Conservation (phyloP, 1,140 invertebrate genomes). For the Anoplolepis gracilipes region DNA sequence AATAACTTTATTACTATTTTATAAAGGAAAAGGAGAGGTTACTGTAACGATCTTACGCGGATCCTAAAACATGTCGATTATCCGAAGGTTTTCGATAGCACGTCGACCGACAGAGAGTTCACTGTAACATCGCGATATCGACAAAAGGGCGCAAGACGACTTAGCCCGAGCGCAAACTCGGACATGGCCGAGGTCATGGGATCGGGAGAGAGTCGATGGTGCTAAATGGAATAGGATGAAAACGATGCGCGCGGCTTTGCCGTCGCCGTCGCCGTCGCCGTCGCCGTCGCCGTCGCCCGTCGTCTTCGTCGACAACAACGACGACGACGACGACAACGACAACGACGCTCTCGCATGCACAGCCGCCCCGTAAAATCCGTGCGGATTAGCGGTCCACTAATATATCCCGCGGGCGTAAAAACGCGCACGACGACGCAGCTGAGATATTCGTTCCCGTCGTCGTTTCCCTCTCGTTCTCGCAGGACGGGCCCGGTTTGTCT, state of each 20-base stretch:
- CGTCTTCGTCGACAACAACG: slow-evolving; percentile 9
- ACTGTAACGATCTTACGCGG: neutral
- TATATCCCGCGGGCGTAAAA: slow-evolving; percentile 83
- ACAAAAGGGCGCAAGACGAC: slow-evolving; percentile 59
- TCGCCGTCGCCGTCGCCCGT: slow-evolving; percentile 15
- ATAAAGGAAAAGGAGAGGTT: neutral
- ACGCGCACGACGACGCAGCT: slow-evolving; percentile 80
- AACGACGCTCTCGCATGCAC: slow-evolving; percentile 67
- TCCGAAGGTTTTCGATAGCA: neutral
- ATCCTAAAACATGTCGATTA: neutral
- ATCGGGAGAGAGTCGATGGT: slow-evolving; percentile 40
- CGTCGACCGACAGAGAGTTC: slow-evolving; percentile 40
- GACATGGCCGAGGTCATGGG: slow-evolving; percentile 53
- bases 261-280: neutral
- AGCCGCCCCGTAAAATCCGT: slow-evolving; percentile 81
- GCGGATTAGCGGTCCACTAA: slow-evolving; percentile 83
- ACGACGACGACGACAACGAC: slow-evolving; percentile 43
- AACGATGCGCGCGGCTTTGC: slow-evolving; percentile 5
- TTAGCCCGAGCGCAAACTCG: slow-evolving; percentile 57
- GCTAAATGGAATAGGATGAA: slow-evolving; percentile 54
- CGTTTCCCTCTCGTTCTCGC: slow-evolving; percentile 42
- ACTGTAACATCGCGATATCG: slow-evolving; percentile 60
- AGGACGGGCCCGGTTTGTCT: slow-evolving; percentile 76
- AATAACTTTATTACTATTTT: neutral
- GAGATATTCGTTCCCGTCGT: slow-evolving; percentile 81